A percentile compares a stretch with the other conserved stretches of the same genome.
phyloP scores from a whole-genome alignment of 23 tunicate genomes.

The Botrylloides violaceus region DNA sequence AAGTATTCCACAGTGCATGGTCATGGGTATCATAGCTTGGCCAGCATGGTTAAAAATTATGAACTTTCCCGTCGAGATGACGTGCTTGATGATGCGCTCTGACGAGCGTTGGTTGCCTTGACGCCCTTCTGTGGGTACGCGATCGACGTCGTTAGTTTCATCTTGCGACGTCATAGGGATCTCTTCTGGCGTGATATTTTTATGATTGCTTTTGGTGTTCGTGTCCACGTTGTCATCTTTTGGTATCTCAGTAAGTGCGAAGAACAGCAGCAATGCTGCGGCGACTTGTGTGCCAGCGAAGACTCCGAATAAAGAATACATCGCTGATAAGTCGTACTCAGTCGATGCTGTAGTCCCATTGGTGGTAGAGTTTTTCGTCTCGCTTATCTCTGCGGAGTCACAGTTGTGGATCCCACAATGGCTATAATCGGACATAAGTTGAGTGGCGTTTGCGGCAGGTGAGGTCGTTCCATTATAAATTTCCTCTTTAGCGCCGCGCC shows the following conservation, averaged over 20 bases:
- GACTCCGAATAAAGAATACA: not conserved
- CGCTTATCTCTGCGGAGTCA: not conserved
- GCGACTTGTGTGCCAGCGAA: not conserved
- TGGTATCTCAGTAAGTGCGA: not conserved
- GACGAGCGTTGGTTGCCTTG: not conserved
- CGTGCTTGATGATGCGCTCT: not conserved
- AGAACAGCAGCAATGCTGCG: not conserved
- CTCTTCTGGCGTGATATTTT: not conserved
- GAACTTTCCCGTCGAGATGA: conserved; percentile 23
- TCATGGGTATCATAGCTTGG: conserved; percentile 46
- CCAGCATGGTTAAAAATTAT: conserved; percentile 42
- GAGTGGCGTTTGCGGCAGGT: not conserved
- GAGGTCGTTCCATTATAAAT: not conserved
- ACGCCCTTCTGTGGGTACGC: not conserved
- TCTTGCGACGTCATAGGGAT: not conserved
- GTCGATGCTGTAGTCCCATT: not conserved
- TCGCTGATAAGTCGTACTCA: not conserved
- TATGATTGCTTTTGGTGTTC: not conserved
- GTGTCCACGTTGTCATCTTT: not conserved
- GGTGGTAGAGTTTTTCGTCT: not conserved
- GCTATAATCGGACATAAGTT: not conserved
- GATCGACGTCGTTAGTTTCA: not conserved
- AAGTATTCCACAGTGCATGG: conserved; percentile 63
- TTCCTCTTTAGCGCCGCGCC: not conserved
- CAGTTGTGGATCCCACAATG: not conserved